phyloP scores from a whole-genome alignment of 92 coral and sea anemone genomes.

The Plumapathes pennacea region DNA sequence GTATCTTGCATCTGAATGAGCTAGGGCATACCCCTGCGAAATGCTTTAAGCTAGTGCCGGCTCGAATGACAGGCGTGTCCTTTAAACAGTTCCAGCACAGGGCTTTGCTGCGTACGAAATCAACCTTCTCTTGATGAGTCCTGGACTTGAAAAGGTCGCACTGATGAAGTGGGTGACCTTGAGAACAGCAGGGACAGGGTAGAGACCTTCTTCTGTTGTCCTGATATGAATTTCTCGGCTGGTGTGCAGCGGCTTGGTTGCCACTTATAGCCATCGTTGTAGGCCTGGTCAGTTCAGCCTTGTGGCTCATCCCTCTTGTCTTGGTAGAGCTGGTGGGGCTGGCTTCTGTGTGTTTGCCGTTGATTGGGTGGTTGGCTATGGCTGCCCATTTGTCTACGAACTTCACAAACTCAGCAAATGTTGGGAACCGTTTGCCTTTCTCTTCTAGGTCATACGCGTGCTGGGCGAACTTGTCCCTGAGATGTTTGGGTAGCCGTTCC shows the following conservation, averaged over 20 bases:
- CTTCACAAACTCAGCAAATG: conserved; percentile 22
- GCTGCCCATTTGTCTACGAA: conserved; percentile 27
- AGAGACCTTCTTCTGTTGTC: background rate
- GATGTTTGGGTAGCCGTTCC: conserved; percentile 35
- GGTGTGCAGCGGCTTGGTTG: background rate
- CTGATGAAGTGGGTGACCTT: conserved; percentile 35
- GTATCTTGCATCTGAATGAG: conserved; percentile 21
- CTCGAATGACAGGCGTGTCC: no score
- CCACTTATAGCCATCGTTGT: conserved; percentile 3
- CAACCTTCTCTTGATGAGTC: conserved; percentile 15
- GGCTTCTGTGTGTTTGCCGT: no score
- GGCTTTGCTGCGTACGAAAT: conserved; percentile 10
- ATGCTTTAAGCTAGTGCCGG: no score
- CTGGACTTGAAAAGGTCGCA: conserved; percentile 27
- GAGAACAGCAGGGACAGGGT: conserved; percentile 26
- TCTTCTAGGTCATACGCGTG: conserved; percentile 24
- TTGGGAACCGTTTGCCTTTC: conserved; percentile 26
- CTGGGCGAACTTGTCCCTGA: conserved; percentile 38
- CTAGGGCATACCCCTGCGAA: conserved; percentile 25
- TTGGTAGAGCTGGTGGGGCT: no score
- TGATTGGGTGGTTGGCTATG: conserved; percentile 43
- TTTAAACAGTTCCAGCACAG: conserved; percentile 40
- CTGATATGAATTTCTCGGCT: background rate
- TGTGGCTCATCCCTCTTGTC: conserved; percentile 6
- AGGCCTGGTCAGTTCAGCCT: no score